Conservation (phyloP, 2,888 invertebrate species). For the Smittia aterrima region DNA sequence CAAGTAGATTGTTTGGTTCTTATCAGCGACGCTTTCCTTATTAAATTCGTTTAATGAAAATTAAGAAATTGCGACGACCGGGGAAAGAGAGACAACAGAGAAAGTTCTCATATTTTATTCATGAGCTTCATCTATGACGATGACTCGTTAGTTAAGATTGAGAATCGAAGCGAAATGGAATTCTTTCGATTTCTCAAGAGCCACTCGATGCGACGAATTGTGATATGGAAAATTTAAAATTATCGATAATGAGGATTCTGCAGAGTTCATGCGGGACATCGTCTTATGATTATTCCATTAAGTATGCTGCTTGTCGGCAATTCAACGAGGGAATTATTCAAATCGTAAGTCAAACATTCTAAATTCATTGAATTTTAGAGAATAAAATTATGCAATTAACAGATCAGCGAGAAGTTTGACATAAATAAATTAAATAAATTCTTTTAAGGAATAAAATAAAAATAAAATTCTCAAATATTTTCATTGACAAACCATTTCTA, state of each 20-base stretch:
- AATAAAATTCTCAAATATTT: no score
- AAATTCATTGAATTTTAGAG: background rate
- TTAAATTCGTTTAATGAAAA: conserved; percentile 8
- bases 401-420: no score
- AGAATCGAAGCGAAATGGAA: background rate
- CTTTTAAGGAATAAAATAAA: no score
- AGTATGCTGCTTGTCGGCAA: background rate
- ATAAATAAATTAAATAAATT: no score
- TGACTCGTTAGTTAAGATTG: conserved; percentile 7
- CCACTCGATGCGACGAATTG: background rate
- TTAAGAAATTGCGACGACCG: background rate
- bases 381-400: background rate
- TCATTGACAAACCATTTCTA: no score
- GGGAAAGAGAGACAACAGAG: background rate
- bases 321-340: background rate
- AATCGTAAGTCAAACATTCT: background rate
- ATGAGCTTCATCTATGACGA: background rate
- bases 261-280: no score
- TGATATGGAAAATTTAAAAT: background rate
- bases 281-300: background rate
- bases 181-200: no score
- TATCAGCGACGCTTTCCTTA: background rate
- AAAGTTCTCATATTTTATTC: conserved; percentile 5
- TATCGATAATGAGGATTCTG: background rate
- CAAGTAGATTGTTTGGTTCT: conserved; percentile 2